Percentiles rank a stretch among this genome's conserved stretches.
phyloP scores from a whole-genome alignment of 1,140 invertebrate genomes.

The Drosophila asahinai region DNA sequence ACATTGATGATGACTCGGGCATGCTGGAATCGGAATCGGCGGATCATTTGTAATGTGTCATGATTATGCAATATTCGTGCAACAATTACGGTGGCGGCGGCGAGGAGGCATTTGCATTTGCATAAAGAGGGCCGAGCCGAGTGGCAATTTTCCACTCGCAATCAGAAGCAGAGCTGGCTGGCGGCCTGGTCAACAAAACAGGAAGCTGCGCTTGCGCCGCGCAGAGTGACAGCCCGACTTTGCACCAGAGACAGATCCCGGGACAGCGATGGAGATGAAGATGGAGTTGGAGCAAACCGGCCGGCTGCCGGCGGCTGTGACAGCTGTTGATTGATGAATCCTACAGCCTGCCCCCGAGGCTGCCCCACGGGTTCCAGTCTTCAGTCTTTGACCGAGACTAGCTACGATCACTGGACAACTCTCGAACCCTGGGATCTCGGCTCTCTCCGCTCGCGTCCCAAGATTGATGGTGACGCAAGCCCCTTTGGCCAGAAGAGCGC shows the following conservation, averaged over 20 bases:
- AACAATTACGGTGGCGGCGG: slow-evolving; percentile 63
- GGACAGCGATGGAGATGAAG: slow-evolving; percentile 8
- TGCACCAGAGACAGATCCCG: slow-evolving; percentile 22
- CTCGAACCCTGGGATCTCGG: slow-evolving; percentile 20
- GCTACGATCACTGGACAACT: slow-evolving; percentile 14
- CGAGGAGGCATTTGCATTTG: slow-evolving; percentile 71
- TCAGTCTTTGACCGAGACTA: slow-evolving; percentile 16
- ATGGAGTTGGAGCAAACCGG: slow-evolving; percentile 51
- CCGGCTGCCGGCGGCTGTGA: slow-evolving; percentile 69
- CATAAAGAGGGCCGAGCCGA: slow-evolving; percentile 63
- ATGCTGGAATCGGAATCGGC: slow-evolving; percentile 56
- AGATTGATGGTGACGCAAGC: slow-evolving; percentile 81
- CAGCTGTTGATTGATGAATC: slow-evolving; percentile 83
- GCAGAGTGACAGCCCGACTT: slow-evolving; percentile 60
- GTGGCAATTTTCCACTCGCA: slow-evolving; percentile 69
- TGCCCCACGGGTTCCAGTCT: slow-evolving; percentile 30
- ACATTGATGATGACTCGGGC: slow-evolving; percentile 65
- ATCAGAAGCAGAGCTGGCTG: slow-evolving; percentile 36
- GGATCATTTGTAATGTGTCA: slow-evolving; percentile 73
- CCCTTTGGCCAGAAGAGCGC: slow-evolving; percentile 31
- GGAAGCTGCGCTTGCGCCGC: slow-evolving; percentile 74
- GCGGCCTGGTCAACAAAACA: slow-evolving; percentile 42
- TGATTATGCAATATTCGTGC: slow-evolving; percentile 81
- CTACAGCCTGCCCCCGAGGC: slow-evolving; percentile 68
- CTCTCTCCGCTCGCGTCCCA: not conserved